phyloP scores from a whole-genome alignment of 2,888 invertebrate genomes.

The Heliconius charithonia region DNA sequence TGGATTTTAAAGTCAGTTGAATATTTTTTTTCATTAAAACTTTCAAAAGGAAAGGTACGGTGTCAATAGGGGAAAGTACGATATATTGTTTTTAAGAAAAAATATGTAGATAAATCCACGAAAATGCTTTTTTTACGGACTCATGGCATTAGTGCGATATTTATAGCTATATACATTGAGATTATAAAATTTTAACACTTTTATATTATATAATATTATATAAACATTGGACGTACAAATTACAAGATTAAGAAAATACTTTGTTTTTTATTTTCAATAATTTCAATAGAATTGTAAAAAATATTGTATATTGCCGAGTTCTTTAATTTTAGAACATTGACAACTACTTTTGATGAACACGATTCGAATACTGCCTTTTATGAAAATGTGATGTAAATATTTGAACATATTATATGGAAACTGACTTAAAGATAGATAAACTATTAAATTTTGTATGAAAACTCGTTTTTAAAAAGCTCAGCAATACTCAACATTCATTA shows the following conservation, averaged over 20 bases:
- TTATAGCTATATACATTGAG: constrained; percentile 66
- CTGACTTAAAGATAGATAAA: background rate
- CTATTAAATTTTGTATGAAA: background rate
- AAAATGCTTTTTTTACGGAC: background rate
- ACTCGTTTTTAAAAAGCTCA: background rate
- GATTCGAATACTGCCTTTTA: background rate
- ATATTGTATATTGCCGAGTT: constrained; percentile 20
- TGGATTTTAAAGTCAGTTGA: no score
- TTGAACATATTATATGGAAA: background rate
- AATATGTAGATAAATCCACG: background rate
- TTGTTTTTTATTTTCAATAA: constrained; percentile 50
- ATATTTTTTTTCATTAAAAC: background rate
- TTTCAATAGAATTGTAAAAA: constrained; percentile 59
- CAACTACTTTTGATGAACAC: background rate
- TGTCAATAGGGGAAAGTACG: no score
- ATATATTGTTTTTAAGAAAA: background rate
- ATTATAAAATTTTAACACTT: constrained; percentile 63
- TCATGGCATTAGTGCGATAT: constrained; percentile 25
- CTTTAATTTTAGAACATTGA: no score
- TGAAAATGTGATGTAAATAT: constrained; percentile 1
- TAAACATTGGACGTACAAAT: constrained; percentile 71
- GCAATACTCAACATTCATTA: constrained; percentile 42
- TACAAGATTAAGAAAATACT: constrained; percentile 73
- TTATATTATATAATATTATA: constrained; percentile 60
- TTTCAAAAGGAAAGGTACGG: no score